Conservation (phyloP, 1,140 invertebrate genomes). For the Neoseiulus cucumeris region DNA sequence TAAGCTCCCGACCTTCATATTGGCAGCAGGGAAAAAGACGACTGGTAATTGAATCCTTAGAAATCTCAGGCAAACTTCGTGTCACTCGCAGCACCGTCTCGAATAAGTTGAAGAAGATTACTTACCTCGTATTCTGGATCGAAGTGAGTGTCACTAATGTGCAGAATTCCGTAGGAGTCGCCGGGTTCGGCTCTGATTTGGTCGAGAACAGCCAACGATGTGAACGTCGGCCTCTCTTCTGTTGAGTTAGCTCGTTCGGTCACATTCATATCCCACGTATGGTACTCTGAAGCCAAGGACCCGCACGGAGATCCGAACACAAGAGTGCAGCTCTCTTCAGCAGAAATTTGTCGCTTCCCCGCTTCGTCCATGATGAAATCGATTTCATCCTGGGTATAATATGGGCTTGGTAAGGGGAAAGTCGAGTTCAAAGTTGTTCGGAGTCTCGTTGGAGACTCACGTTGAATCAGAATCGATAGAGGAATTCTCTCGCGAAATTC, state of each 20-base stretch:
- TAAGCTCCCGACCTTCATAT: conserved; percentile 12
- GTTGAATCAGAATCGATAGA: too few relatives aligned
- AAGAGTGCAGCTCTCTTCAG: not conserved
- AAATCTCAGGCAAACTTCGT: not conserved
- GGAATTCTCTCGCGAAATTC: too few relatives aligned
- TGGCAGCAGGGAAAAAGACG: not conserved
- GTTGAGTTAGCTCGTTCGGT: not conserved
- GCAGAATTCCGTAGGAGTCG: conserved; percentile 35
- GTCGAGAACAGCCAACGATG: not conserved
- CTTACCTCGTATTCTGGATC: conserved; percentile 79
- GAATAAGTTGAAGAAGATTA: not conserved
- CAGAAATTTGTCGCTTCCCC: not conserved
- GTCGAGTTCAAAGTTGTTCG: too few relatives aligned
- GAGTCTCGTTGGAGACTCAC: too few relatives aligned
- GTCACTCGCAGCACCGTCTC: not conserved
- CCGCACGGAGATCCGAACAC: not conserved
- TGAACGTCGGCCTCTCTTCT: not conserved
- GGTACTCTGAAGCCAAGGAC: not conserved
- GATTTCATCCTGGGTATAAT: not conserved
- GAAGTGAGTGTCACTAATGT: conserved; percentile 78
- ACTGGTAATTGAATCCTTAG: not conserved
- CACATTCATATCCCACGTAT: not conserved
- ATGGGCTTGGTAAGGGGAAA: too few relatives aligned
- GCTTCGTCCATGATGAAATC: conserved; percentile 4
- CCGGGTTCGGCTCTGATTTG: not conserved